Percentiles rank a stretch among this genome's conserved stretches.
Evolutionary conservation across 1,140 invertebrate genomes (phyloP).

Genomic region (Leptonema lineaticorne): DNA sequence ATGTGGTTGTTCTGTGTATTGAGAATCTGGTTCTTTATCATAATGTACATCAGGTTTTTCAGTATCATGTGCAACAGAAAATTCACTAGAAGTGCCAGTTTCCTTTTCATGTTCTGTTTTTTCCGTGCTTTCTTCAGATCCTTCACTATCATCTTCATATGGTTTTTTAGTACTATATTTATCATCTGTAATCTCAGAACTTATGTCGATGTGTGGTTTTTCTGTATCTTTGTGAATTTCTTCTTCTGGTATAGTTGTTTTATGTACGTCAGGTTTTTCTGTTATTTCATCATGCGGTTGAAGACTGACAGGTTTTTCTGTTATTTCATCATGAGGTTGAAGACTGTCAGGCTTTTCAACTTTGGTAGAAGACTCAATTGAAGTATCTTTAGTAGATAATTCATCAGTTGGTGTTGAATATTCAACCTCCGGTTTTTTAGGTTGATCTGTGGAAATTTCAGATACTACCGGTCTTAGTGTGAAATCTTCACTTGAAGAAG

Average conservation of each 20-base stretch:
- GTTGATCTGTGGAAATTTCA: neutral
- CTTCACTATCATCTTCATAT: constrained; percentile 38
- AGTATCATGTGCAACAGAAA: too few species aligned
- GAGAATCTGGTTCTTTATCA: too few species aligned
- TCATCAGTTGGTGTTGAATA: neutral
- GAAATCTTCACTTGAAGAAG: neutral
- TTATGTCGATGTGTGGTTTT: too few species aligned
- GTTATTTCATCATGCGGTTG: too few species aligned
- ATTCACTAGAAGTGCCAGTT: too few species aligned
- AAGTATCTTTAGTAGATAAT: neutral
- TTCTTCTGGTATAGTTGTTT: too few species aligned
- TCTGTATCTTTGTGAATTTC: too few species aligned
- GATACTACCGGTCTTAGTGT: neutral
- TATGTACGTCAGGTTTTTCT: too few species aligned
- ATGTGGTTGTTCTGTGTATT: neutral
- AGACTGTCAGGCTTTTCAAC: neutral
- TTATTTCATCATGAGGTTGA: too few species aligned
- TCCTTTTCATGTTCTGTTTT: neutral
- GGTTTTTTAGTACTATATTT: constrained; percentile 28
- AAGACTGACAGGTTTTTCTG: too few species aligned
- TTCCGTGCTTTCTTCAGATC: neutral
- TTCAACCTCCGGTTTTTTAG: neutral
- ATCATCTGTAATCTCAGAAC: neutral
- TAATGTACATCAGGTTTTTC: too few species aligned
- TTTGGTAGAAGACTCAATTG: neutral